Evolutionary conservation across 2,113 vertebrate genomes (phyloP).

Genomic region (Stomatorhinus ivindoensis): DNA sequence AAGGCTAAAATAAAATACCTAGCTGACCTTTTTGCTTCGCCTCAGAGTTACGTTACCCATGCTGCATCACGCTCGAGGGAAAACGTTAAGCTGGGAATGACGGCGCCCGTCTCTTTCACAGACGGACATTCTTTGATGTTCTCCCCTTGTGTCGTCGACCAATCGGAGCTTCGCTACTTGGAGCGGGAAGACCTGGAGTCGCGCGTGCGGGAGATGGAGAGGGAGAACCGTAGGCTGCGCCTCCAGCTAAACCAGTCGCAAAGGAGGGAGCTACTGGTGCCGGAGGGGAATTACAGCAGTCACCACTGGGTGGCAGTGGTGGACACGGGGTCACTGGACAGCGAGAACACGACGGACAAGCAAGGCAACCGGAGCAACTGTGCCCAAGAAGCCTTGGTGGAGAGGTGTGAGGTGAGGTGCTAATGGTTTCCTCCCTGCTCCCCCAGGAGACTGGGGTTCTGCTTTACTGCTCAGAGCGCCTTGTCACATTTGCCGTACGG

Average conservation of each 20-base stretch:
- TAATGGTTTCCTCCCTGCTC: neutral
- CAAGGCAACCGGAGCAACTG: slow-evolving; percentile 69
- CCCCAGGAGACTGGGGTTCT: neutral
- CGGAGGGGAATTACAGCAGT: slow-evolving; percentile 59
- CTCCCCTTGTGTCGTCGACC: slow-evolving; percentile 41
- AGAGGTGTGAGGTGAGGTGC: slow-evolving; percentile 77
- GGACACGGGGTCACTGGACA: slow-evolving; percentile 59
- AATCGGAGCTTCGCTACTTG: slow-evolving; percentile 31
- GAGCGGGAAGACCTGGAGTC: slow-evolving; percentile 68
- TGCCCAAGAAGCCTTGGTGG: slow-evolving; percentile 58
- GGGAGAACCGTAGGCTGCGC: slow-evolving; percentile 77
- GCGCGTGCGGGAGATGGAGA: slow-evolving; percentile 69
- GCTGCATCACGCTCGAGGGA: neutral
- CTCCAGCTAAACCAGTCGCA: slow-evolving; percentile 66
- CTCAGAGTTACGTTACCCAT: neutral
- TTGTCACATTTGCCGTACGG: neutral
- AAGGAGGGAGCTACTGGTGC: slow-evolving; percentile 41
- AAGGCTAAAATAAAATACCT: neutral
- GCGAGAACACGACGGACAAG: slow-evolving; percentile 48
- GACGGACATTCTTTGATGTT: slow-evolving; percentile 51
- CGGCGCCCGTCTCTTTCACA: neutral
- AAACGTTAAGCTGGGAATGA: neutral
- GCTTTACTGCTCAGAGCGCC: neutral
- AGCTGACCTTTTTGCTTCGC: neutral
- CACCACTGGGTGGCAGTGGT: slow-evolving; percentile 62